These are phyloP conservation scores for Pocillopora damicornis DNA, from an alignment of 64 coral and sea anemone genomes.

Conservation along the genomic window DNA sequence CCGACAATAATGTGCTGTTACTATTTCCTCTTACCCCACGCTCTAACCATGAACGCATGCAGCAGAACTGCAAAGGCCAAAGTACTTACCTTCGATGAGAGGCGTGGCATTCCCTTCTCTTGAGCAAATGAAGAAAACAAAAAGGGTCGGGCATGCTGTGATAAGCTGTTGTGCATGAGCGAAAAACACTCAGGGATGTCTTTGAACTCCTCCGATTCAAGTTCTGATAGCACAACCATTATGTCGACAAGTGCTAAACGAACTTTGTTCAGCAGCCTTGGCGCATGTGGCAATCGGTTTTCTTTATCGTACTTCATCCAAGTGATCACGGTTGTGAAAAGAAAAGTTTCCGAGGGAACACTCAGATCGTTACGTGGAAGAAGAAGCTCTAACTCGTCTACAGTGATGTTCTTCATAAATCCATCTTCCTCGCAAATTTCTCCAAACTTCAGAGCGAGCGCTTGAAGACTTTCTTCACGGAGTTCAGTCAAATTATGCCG, in stretches of 20 bases:
- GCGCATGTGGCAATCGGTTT: constrained; percentile 10
- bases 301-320: constrained; percentile 47
- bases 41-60: not conserved
- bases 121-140: constrained; percentile 36
- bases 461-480: constrained; percentile 22
- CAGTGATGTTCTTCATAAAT: constrained; percentile 38
- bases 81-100: constrained; percentile 36
- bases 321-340: constrained; percentile 23
- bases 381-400: constrained; percentile 26
- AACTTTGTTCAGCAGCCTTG: constrained; percentile 24
- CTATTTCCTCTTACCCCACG: not conserved
- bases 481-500: constrained; percentile 35
- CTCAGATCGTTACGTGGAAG: constrained; percentile 36
- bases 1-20: not conserved
- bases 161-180: constrained; percentile 35
- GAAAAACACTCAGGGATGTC: constrained; percentile 46
- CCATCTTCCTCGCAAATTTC: constrained; percentile 8
- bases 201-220: constrained; percentile 37
- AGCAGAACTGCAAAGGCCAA: no score
- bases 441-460: constrained; percentile 33
- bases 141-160: constrained; percentile 28
- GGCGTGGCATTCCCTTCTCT: constrained; percentile 49
- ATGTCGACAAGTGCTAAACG: constrained; percentile 52
- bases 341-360: constrained; percentile 40
- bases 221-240: constrained; percentile 37